phyloP scores from a whole-genome alignment of 2,888 invertebrate species.

The Papilio gigon region DNA sequence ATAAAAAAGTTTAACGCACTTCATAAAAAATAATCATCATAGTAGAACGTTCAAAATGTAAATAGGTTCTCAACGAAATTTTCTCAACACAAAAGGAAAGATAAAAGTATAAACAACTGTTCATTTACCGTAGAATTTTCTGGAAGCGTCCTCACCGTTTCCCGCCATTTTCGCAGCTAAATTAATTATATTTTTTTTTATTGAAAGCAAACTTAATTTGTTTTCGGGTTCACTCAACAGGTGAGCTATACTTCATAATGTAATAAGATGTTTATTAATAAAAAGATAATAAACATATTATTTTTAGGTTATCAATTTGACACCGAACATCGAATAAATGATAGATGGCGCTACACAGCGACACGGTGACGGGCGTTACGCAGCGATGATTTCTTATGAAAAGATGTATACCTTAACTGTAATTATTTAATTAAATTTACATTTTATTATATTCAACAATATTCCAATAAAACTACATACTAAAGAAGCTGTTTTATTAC shows the following conservation, averaged over 20 bases:
- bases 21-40: constrained; percentile 9
- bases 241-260: constrained; percentile 9
- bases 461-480: too few relatives aligned
- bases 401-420: too few relatives aligned
- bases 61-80: constrained; percentile 1
- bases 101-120: constrained; percentile 36
- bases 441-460: too few relatives aligned
- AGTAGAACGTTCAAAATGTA: constrained; percentile 10
- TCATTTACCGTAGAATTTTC: constrained; percentile 32
- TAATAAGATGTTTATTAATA: constrained; percentile 12
- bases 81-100: constrained; percentile 20
- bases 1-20: background rate
- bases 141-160: constrained; percentile 18
- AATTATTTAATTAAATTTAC: too few relatives aligned
- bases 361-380: too few relatives aligned
- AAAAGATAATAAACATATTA: too few relatives aligned
- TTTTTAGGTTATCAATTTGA: too few relatives aligned
- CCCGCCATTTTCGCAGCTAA: constrained; percentile 29
- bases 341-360: too few relatives aligned
- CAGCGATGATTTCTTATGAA: too few relatives aligned
- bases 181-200: constrained; percentile 39
- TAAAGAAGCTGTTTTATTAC: too few relatives aligned
- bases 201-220: constrained; percentile 36
- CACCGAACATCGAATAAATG: too few relatives aligned
- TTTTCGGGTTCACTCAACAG: constrained; percentile 19